Conservation (phyloP, 2,797 vertebrate genomes). For the Sylvia borin region DNA sequence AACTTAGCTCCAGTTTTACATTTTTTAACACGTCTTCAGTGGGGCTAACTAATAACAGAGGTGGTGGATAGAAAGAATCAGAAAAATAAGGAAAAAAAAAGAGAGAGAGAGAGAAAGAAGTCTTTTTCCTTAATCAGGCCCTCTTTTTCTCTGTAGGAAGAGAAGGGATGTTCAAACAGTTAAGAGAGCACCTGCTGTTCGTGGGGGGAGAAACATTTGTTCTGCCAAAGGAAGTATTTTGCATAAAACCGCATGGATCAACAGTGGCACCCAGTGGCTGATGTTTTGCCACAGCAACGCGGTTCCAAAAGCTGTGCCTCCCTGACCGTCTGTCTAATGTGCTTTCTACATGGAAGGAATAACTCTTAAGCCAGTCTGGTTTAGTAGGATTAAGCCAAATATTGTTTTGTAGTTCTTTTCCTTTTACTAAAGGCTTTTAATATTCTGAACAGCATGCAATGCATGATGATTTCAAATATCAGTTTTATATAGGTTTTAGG, state of each 20-base stretch:
- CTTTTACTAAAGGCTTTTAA: not conserved
- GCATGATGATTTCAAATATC: not conserved
- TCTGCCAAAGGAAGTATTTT: constrained; percentile 24
- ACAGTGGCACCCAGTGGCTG: constrained; percentile 74
- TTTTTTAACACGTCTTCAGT: not conserved
- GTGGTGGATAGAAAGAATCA: not conserved
- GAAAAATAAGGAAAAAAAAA: not conserved
- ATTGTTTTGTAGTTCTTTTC: not conserved
- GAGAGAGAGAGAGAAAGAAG: not conserved
- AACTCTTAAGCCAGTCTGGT: not conserved
- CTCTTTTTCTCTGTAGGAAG: constrained; percentile 65
- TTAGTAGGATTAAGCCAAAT: not conserved
- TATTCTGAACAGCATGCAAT: not conserved
- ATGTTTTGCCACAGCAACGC: not conserved
- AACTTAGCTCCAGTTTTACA: not conserved
- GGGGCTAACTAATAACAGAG: not conserved
- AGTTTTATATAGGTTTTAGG: not conserved
- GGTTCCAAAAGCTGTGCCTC: not conserved
- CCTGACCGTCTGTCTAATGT: not conserved
- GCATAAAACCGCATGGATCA: constrained; percentile 14
- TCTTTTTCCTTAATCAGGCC: constrained; percentile 66
- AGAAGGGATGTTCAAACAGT: constrained; percentile 73
- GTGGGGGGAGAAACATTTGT: constrained; percentile 23
- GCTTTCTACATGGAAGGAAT: not conserved
- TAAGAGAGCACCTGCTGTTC: constrained; percentile 47